Base-by-base conservation (phyloP, 2,888 invertebrate genomes). In the Cephus pulcher region DNA sequence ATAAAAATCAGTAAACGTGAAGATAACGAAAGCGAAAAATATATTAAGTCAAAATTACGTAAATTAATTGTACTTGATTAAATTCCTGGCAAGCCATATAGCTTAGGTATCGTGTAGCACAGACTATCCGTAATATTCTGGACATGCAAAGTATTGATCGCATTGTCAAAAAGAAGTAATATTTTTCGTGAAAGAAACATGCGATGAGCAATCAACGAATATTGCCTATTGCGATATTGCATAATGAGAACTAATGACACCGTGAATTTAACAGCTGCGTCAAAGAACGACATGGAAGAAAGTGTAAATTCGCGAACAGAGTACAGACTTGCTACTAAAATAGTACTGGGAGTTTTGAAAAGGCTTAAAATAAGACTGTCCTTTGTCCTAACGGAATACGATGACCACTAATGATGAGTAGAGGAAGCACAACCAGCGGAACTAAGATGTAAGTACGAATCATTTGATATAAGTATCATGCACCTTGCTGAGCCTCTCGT, bases 361-460 rank as follows among this genome's bases (percentile, higher is more conserved):
- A 23, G 15, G 23, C 56, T 56, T 56, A 56, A 56, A 56, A 9
- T 56, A 56, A 56, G 9, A 56, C 23, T 23, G 56, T 56, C 56
- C 56, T 6, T 56, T 23, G 56, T 56, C 56, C 4, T 23, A 56
- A 56, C 23, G 23, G 9, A 56, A 56, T 56, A 56, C 23, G 56
- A 56, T 56, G 56, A 56, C 56, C 56, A 56, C 23, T 56, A 56
- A 56, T 1, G 23, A 56, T 56, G 23, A 23, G 23, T 9, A 56
- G 73, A 80, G 77, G 80, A 83, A 83, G 83, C 82, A 83, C 82
- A 83, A 81, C 80, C 82, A 81, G 81, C 75, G 80, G 78, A 80
- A 80, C 79, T 79, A 78, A 79, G 76, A 79, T 79, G 76, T 82
- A 82, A 81, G 77, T 83, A 83, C 80, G 70, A 78, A 81, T 76